Evolutionary conservation across 2,113 vertebrate genomes (phyloP), one percentile per base, ranked within the genome.

Genomic region (Oreochromis spilurus): DNA sequence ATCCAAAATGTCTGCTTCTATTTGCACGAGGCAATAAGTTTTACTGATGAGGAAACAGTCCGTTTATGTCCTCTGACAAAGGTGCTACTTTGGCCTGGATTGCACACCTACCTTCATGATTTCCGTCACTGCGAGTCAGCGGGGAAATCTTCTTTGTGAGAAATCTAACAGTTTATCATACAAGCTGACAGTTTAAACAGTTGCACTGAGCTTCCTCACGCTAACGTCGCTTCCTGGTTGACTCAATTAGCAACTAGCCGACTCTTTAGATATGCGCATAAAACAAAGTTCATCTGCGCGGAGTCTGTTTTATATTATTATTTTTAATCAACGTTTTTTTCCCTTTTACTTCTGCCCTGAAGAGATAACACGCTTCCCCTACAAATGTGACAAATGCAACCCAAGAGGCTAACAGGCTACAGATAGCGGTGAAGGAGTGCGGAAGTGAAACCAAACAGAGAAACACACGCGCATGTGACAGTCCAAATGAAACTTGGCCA

Each of bases 361-460:
- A n/a, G 11, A 19, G n/a, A 40, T 78, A 65, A 86, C 17, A 13
- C 31, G 45, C n/a, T 81, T 87, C 36, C 24, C 16, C 2, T 9
- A 2, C 12, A 79, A 29, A 19, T n/a, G 29, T 58, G 70, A 60
- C 3, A 72, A 78, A 34, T 70, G 12, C 8, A 38, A 83, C 21
- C 21, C 62, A 16, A 16, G 38, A 72, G 3, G 93, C 89, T 93
- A 95, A 82, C 67, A 40, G 6, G 89, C 92, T 94, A 86, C 43
- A 26, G 16, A 54, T 53, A 65, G 43, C 9, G 62, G 70, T 31
- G 11, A 40, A 93, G 89, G 34, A 93, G 89, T 92, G 93, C 96
- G 96, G 96, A 97, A 96, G 92, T 96, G 95, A 96, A 96, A 96
- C 93, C 75, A 94, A 95, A 94, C 92, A 93, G 60, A 87, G 16